A percentile compares a stretch with the other conserved stretches of the same genome.
Conservation (phyloP, 2,113 vertebrate species). For the Fregetta grallaria region DNA sequence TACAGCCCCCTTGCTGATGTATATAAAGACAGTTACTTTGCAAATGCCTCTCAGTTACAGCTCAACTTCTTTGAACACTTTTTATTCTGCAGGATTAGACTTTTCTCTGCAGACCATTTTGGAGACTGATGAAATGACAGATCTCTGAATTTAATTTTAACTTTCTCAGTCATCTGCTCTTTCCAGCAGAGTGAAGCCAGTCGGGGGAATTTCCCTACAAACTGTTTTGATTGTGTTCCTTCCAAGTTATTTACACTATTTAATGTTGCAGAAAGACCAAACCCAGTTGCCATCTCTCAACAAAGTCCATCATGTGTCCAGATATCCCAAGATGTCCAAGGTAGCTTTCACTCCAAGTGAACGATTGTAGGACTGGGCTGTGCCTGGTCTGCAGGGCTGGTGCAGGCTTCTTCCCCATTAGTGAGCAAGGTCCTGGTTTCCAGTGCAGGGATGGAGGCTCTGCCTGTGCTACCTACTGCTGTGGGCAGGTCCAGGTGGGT, state of each 20-base stretch:
- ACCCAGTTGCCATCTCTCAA: neutral
- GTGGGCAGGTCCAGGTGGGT: neutral
- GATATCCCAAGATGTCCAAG: fast-evolving
- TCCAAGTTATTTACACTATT: neutral
- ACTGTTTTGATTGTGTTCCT: neutral
- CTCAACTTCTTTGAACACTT: neutral
- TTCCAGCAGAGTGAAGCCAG: neutral
- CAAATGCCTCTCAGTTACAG: neutral
- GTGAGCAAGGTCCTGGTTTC: neutral
- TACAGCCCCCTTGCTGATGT: neutral
- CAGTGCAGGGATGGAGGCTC: neutral
- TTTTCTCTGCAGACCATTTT: neutral
- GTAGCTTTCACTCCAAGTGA: neutral
- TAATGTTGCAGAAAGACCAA: neutral
- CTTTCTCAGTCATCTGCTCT: neutral
- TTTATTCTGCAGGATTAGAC: neutral
- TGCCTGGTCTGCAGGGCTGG: neutral
- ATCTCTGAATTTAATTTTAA: neutral
- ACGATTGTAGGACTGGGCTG: neutral
- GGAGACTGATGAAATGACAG: neutral
- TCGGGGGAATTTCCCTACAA: neutral
- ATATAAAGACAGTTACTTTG: neutral
- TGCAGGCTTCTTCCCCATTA: neutral
- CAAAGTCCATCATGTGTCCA: neutral
- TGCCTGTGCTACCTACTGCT: neutral